Evolutionary conservation across 2,113 vertebrate genomes (phyloP).

Genomic region (Eclectus roratus): DNA sequence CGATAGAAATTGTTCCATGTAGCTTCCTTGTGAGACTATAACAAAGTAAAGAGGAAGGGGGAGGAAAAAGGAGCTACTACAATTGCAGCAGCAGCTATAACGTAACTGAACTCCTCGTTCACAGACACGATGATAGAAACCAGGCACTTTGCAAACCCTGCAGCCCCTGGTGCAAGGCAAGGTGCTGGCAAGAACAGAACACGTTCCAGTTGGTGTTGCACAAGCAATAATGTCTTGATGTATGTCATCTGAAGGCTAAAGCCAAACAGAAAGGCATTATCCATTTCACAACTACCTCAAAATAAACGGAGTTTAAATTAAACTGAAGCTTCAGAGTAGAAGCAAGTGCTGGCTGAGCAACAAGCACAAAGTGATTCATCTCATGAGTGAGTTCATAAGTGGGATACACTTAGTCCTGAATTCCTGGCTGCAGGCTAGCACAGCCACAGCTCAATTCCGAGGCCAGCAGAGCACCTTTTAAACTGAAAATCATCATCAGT

Average conservation of each 20-base stretch:
- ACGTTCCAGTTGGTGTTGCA: background rate
- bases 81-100: background rate
- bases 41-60: background rate
- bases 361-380: background rate
- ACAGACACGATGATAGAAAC: background rate
- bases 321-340: background rate
- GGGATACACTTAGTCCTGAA: background rate
- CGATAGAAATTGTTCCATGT: background rate
- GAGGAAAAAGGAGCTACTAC: background rate
- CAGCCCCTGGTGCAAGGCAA: background rate
- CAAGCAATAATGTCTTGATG: background rate
- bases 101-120: background rate
- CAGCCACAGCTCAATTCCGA: background rate
- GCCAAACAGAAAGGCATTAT: background rate
- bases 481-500: background rate
- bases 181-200: background rate
- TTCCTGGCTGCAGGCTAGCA: conserved; percentile 24
- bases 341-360: conserved; percentile 30
- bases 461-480: background rate
- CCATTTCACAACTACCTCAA: conserved; percentile 1
- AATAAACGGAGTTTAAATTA: background rate
- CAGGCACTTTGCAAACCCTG: background rate
- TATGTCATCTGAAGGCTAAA: background rate
- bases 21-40: background rate
- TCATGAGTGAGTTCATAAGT: background rate